Evolutionary conservation across 2,113 vertebrate genomes (phyloP).

Genomic region (Aptenodytes forsteri): DNA sequence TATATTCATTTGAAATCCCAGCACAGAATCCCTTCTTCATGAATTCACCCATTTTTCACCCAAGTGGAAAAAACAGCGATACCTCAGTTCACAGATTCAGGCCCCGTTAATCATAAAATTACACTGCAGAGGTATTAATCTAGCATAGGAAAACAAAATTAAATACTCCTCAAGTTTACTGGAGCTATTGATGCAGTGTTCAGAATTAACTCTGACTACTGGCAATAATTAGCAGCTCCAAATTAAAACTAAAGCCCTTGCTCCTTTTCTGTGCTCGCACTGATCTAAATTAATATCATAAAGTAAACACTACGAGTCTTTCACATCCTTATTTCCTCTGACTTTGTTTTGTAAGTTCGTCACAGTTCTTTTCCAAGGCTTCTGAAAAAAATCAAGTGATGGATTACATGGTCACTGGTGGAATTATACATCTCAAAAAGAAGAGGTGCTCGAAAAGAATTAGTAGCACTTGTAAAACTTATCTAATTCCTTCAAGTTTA

Average conservation of each 20-base stretch:
- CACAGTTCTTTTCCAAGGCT: constrained; percentile 29
- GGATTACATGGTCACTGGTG: constrained; percentile 23
- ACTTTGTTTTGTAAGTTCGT: constrained; percentile 51
- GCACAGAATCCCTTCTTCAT: constrained; percentile 59
- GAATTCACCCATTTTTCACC: constrained; percentile 48
- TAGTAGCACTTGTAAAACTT: constrained; percentile 28
- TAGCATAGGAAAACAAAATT: constrained; percentile 57
- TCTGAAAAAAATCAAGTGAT: constrained; percentile 48
- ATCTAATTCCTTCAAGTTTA: constrained; percentile 3
- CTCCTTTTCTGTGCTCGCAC: constrained; percentile 9
- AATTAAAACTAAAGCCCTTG: neutral
- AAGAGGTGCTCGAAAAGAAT: constrained; percentile 42
- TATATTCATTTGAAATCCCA: constrained; percentile 61
- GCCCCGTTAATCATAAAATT: constrained; percentile 63
- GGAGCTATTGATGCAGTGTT: neutral
- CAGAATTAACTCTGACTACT: constrained; percentile 45
- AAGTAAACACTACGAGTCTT: constrained; percentile 1
- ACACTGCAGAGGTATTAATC: constrained; percentile 56
- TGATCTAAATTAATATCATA: constrained; percentile 40
- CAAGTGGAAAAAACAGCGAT: constrained; percentile 47
- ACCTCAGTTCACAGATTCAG: constrained; percentile 12
- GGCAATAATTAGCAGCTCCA: neutral
- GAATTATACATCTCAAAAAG: constrained; percentile 30
- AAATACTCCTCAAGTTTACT: constrained; percentile 51
- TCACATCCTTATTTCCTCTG: constrained; percentile 33